Percentiles rank a stretch among this genome's conserved stretches.
These are phyloP conservation scores for Bufo bufo DNA, from an alignment of 2,113 vertebrate species.

Conservation along the genomic window DNA sequence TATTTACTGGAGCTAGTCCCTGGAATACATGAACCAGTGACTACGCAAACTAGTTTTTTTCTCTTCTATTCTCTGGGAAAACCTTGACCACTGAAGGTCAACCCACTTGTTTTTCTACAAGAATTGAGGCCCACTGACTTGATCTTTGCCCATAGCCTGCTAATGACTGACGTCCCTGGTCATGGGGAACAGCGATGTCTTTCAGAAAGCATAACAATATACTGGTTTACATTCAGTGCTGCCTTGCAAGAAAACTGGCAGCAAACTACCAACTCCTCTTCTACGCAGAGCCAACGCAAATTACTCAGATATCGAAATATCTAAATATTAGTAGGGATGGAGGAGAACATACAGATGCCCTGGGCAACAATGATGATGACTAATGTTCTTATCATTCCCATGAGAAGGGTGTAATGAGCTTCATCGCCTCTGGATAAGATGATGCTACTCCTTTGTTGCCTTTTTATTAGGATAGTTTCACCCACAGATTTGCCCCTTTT, in stretches of 20 bases:
- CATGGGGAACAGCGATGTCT: background rate
- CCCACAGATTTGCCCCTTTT: too few species aligned
- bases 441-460: background rate
- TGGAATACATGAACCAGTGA: background rate
- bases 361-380: background rate
- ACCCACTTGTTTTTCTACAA: background rate
- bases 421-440: background rate
- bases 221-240: background rate
- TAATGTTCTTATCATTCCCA: background rate
- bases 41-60: background rate
- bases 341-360: background rate
- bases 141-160: conserved; percentile 12
- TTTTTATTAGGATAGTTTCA: background rate
- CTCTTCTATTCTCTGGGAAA: background rate
- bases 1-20: background rate
- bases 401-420: background rate
- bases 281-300: background rate
- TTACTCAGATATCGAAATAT: conserved; percentile 16
- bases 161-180: background rate
- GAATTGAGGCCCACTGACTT: background rate
- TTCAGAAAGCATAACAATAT: background rate
- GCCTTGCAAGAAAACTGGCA: background rate
- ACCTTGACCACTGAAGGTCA: background rate
- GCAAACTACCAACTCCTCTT: background rate
- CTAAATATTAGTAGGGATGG: background rate